Conservation (phyloP, 1,140 invertebrate genomes). For the Pararge aegeria region DNA sequence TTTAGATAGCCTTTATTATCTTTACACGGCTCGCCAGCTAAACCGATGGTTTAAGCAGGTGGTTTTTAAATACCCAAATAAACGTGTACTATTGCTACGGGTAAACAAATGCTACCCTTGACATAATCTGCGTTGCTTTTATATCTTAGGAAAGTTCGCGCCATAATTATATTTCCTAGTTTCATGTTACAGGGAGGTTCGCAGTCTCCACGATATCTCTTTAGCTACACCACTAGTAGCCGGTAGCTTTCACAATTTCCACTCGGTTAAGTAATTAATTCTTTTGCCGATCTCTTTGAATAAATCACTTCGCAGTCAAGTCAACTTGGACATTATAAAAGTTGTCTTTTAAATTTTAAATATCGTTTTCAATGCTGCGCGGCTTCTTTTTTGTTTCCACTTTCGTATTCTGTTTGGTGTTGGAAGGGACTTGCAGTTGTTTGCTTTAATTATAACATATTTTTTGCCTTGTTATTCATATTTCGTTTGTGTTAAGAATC, state of each 20-base stretch:
- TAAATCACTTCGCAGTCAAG: slow-evolving; percentile 56
- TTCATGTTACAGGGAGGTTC: slow-evolving; percentile 8
- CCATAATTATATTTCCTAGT: background rate
- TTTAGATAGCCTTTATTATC: too few species aligned
- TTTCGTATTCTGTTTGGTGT: slow-evolving; percentile 1
- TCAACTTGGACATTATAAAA: slow-evolving; percentile 48
- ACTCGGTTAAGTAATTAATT: slow-evolving; percentile 66
- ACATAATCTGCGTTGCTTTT: too few species aligned
- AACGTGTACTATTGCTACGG: too few species aligned
- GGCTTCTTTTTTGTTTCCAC: slow-evolving; percentile 17
- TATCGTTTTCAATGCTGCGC: slow-evolving; percentile 30
- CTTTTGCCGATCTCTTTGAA: slow-evolving; percentile 55
- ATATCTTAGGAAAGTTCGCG: too few species aligned
- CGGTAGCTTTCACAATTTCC: slow-evolving; percentile 42
- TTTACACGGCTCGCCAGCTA: too few species aligned
- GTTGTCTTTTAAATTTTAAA: slow-evolving; percentile 49
- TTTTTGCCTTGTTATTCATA: too few species aligned
- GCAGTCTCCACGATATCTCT: slow-evolving; percentile 26
- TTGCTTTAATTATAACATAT: background rate
- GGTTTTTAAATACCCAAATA: too few species aligned
- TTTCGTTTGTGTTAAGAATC: too few species aligned
- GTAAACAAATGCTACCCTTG: too few species aligned
- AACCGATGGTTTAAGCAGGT: too few species aligned
- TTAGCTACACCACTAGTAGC: slow-evolving; percentile 20
- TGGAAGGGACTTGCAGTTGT: background rate